Conservation (phyloP, 2,113 vertebrate species). For the Triplophysa dalaica region DNA sequence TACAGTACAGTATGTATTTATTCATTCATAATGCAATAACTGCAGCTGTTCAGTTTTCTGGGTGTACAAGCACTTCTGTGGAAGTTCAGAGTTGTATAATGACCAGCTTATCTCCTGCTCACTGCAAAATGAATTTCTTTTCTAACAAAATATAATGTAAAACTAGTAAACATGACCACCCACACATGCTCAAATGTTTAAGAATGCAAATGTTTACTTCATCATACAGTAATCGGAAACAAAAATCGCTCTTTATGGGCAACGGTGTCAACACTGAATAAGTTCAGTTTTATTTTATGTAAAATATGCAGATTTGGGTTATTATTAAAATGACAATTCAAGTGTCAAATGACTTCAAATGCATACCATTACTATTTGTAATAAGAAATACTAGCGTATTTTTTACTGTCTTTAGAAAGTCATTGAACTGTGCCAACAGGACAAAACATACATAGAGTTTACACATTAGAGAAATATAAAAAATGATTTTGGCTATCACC, state of each 20-base stretch:
- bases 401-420: not conserved
- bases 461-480: too few species aligned
- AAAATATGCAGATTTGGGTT: slow-evolving; percentile 9
- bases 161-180: slow-evolving; percentile 22
- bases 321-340: not conserved
- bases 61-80: not conserved
- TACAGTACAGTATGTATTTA: too few species aligned
- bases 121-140: not conserved
- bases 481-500: too few species aligned
- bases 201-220: not conserved
- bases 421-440: too few species aligned
- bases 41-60: not conserved
- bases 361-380: not conserved
- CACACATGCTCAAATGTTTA: not conserved
- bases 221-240: slow-evolving; percentile 10
- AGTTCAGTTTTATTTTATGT: not conserved
- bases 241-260: not conserved
- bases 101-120: not conserved
- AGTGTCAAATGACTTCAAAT: not conserved
- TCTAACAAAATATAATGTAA: not conserved
- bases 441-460: too few species aligned
- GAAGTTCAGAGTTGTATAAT: not conserved
- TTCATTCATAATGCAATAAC: not conserved
- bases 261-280: slow-evolving; percentile 5
- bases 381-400: not conserved